Base-by-base conservation (phyloP, 2,113 vertebrate genomes). In the Xenopus laevis region DNA sequence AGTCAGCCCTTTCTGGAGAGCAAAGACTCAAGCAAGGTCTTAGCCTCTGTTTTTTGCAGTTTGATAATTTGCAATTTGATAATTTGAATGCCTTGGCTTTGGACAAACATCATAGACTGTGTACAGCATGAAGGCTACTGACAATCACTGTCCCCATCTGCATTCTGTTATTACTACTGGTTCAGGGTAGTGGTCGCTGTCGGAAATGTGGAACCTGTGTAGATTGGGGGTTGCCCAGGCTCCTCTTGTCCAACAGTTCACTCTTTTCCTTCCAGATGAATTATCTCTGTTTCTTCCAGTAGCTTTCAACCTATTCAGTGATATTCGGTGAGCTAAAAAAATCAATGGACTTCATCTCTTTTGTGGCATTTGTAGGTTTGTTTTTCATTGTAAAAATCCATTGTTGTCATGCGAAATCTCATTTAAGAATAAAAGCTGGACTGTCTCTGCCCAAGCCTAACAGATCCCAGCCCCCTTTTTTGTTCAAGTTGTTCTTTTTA, bases 401-500 rank as follows among this genome's bases (percentile, higher is more conserved):
- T 90, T 92, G 84, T 84, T 76, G 72, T 59, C 66, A 3, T 72
- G 78, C 78, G 71, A 71, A 82, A 78, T 83, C 74, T 72, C 78
- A 72, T 82, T 62, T 64, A 13, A 60, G 79, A 78, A 83, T 86
- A 81, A 87, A 88, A 88, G 80, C 78, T 66, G 0, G 10, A 4
- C 9, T 47, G 67, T 40, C 21, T n/a, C 65, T 70, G 64, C 61
- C 61, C 18, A 58, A 64, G 59, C 47, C 74, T 76, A 66, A 76
- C 74, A 76, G 23, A 55, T 58, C 50, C 79, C 84, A 74, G 63
- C 82, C 58, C 79, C 84, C 83, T 79, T 87, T 88, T 92, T 95
- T 93, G 92, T 91, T 89, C 89, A 86, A 87, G 87, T 89, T 94
- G 92, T 92, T 88, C 90, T 91, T 94, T 96, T 89, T 88, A 91